Conservation (phyloP, 2,113 vertebrate genomes). For the Cochlearius cochlearius region DNA sequence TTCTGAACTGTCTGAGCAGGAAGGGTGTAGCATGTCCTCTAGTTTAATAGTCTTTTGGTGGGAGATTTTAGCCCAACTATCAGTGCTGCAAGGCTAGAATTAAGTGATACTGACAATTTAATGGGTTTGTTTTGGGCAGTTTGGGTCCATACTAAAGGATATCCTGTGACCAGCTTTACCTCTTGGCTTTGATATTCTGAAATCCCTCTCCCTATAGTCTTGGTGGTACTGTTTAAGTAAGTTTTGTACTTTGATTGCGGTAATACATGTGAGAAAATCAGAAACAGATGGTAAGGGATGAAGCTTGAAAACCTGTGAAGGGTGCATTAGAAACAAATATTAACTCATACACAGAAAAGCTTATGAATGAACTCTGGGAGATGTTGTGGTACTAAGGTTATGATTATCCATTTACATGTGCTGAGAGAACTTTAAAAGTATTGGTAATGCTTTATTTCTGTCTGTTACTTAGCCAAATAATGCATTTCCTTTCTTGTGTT, state of each 20-base stretch:
- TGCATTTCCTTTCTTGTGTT: not conserved
- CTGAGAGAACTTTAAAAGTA: not conserved
- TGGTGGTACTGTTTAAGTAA: not conserved
- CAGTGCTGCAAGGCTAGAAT: not conserved
- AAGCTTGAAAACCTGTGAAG: not conserved
- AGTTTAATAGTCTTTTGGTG: not conserved
- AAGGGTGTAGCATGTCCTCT: constrained; percentile 44
- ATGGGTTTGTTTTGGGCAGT: not conserved
- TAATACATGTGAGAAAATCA: not conserved
- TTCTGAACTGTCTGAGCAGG: constrained; percentile 11
- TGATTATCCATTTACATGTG: not conserved
- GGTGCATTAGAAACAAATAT: not conserved
- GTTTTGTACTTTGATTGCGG: not conserved
- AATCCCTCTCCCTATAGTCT: not conserved
- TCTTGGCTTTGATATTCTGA: not conserved
- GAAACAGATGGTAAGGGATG: not conserved
- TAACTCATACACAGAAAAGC: not conserved
- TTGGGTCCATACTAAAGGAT: not conserved
- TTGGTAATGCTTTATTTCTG: not conserved
- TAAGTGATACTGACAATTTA: not conserved
- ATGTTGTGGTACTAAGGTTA: not conserved
- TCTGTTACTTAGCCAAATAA: not conserved
- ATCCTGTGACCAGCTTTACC: not conserved
- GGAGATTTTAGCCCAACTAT: not conserved
- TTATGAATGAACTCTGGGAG: not conserved